Evolutionary conservation across 2,888 invertebrate genomes (phyloP).

Genomic region (Noctua janthina): DNA sequence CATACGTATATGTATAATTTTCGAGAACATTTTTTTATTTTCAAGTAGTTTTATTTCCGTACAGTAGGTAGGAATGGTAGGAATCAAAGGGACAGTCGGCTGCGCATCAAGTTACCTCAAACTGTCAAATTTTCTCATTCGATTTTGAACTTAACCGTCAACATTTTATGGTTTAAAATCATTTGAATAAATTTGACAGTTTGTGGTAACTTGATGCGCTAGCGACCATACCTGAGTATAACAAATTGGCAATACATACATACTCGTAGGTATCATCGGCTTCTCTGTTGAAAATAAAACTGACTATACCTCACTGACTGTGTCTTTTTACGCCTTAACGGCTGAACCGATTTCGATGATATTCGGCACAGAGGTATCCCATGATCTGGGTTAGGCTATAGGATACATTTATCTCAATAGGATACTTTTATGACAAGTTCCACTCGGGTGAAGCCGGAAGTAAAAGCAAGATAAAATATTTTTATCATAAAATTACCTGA

Average conservation of each 20-base stretch:
- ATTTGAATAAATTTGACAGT: no score
- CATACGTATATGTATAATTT: not conserved
- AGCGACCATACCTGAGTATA: not conserved
- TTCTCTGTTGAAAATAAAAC: not conserved
- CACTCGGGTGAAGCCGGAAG: not conserved
- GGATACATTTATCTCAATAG: not conserved
- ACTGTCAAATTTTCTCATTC: no score
- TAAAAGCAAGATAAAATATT: not conserved
- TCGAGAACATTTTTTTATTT: not conserved
- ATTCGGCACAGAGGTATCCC: not conserved
- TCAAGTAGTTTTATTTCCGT: not conserved
- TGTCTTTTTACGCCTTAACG: no score
- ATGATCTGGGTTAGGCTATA: not conserved
- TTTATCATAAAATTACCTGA: not conserved
- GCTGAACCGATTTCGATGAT: not conserved
- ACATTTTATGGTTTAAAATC: no score
- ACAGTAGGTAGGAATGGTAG: not conserved
- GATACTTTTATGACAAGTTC: not conserved
- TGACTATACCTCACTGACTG: not conserved
- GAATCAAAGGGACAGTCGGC: no score
- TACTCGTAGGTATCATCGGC: not conserved
- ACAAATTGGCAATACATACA: not conserved
- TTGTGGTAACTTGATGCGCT: no score
- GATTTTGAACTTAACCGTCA: no score
- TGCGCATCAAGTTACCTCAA: no score